Conservation (phyloP, 2,888 invertebrate genomes). For the Bellardia pandia region DNA sequence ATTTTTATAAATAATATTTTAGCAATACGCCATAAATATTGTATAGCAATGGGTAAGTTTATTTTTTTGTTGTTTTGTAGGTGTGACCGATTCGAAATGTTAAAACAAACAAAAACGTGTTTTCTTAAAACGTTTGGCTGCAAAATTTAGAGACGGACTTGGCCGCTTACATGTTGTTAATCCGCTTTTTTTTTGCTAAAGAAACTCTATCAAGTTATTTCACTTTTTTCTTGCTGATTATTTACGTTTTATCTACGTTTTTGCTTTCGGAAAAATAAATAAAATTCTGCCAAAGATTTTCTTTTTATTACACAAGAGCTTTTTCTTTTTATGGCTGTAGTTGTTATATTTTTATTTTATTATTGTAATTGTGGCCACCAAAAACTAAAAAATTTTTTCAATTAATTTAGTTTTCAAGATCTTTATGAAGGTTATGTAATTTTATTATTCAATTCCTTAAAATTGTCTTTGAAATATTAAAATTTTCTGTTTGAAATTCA, state of each 20-base stretch:
- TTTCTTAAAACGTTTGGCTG: background rate
- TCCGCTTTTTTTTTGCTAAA: constrained; percentile 5
- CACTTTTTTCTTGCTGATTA: constrained; percentile 1
- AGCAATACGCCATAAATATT: background rate
- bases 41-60: background rate
- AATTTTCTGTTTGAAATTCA: background rate
- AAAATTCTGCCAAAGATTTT: constrained; percentile 4
- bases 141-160: background rate
- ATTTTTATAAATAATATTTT: constrained; percentile 7
- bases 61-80: constrained; percentile 2
- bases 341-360: background rate
- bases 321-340: background rate
- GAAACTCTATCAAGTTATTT: constrained; percentile 6
- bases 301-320: constrained; percentile 47
- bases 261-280: background rate
- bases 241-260: background rate
- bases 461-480: constrained; percentile 1
- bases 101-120: constrained; percentile 5
- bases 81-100: background rate
- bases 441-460: constrained; percentile 48
- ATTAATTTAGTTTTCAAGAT: constrained; percentile 52
- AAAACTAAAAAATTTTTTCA: constrained; percentile 23
- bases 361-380: constrained; percentile 30
- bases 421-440: constrained; percentile 64
- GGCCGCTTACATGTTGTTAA: constrained; percentile 36